phyloP scores from a whole-genome alignment of 2,113 vertebrate species.

The Pandion haliaetus region DNA sequence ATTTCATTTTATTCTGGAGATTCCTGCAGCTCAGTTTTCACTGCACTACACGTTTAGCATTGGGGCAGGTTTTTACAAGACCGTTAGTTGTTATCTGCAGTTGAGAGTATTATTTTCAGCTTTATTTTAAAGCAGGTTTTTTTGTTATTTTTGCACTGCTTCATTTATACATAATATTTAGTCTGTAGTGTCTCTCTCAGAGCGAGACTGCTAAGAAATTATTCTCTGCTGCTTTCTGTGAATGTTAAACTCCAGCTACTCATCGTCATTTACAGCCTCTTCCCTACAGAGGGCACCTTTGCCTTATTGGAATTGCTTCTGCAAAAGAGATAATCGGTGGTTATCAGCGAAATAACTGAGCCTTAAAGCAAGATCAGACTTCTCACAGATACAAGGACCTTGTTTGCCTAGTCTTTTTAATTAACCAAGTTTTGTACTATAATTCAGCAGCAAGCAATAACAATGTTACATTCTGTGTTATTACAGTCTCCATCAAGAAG shows the following conservation, averaged over 20 bases:
- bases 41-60: neutral
- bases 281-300: slow-evolving; percentile 83
- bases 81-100: neutral
- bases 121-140: neutral
- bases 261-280: slow-evolving; percentile 66
- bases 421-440: neutral
- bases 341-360: slow-evolving; percentile 48
- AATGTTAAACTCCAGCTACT: neutral
- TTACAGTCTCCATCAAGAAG: neutral
- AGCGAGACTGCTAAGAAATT: neutral
- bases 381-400: neutral
- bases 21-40: neutral
- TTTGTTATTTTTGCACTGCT: neutral
- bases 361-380: neutral
- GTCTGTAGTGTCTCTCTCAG: neutral
- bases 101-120: neutral
- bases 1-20: neutral
- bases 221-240: neutral
- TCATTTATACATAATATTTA: neutral
- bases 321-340: slow-evolving; percentile 30
- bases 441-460: neutral
- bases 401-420: slow-evolving; percentile 29
- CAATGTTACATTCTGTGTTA: neutral
- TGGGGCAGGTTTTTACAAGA: neutral
- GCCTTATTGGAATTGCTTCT: slow-evolving; percentile 71